Base-by-base conservation (phyloP, 2,888 invertebrate species). In the Aspidiotus destructor region DNA sequence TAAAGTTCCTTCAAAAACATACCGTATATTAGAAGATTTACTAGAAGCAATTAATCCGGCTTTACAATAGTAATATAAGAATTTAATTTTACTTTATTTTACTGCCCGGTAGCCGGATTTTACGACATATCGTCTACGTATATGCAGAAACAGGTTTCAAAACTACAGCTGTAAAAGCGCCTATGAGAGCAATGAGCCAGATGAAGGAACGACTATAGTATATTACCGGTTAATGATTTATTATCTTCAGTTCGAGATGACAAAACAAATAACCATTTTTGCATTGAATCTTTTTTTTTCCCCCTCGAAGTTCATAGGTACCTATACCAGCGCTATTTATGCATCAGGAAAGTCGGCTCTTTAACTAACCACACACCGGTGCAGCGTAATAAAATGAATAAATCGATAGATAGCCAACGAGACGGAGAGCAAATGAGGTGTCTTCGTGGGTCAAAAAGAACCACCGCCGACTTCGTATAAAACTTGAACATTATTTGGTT, bases 81-180 rank as follows among this genome's bases (percentile, higher is more conserved):
- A 65, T 65, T 65, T 65, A 65, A 65, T 65, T 65, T 65, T 65
- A 65, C 55, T 65, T 65, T 65, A 65, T 65, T 65, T 65, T 55
- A 65, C 65, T 65, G 44, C 65, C 65, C 65, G 55, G 65, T 65
- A 65, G 65, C 65, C 65, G 57, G n/a, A n/a, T 65, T 65, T 65
- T 65, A 65, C 65, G 65, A 65, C 65, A 65, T 65, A 65, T 65
- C 65, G 65, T 65, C 65, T 65, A 57, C 65, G 53, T 54, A 40
- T 54, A 63, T 65, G 65, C 57, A 65, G 55, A 65, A 65, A 65
- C 65, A 58, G 65, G 65, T 65, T 65, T 65, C 65, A 54, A 55
- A 65, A 41, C 55, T 44, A 57, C 16, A 65, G 65, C 54, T 42
- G 57, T 55, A 15, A 41, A 9, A 55, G 55, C 1, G 10, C 10